phyloP scores from a whole-genome alignment of 1,140 invertebrate genomes.

The Andricus grossulariae region DNA sequence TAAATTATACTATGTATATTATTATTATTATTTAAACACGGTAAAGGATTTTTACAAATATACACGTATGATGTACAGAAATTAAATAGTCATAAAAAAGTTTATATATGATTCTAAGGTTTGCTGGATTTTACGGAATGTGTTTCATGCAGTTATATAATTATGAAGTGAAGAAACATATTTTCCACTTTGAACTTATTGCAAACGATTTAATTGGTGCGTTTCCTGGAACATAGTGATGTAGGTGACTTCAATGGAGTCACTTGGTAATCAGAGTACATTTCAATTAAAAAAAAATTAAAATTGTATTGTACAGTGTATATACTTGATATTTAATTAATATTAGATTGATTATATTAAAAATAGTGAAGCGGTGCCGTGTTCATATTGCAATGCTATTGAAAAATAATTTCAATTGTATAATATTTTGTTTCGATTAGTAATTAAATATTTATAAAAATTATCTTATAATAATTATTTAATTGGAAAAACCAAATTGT shows the following conservation, averaged over 20 bases:
- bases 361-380: not conserved
- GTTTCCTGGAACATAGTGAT: not conserved
- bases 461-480: not conserved
- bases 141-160: no score
- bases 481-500: not conserved
- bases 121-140: no score
- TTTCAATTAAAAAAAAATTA: not conserved
- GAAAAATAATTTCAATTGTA: no score
- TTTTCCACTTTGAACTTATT: not conserved
- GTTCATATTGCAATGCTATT: no score
- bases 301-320: constrained; percentile 20
- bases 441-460: not conserved
- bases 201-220: not conserved
- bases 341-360: constrained; percentile 20
- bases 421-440: not conserved
- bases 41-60: no score
- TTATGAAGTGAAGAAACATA: not conserved
- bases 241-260: not conserved
- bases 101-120: no score
- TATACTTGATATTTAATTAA: not conserved
- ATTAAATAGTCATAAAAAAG: no score
- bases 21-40: no score
- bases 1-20: no score
- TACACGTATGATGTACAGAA: no score
- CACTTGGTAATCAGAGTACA: not conserved